Conservation (phyloP, 2,113 vertebrate species). For the Mystacornis crossleyi region DNA sequence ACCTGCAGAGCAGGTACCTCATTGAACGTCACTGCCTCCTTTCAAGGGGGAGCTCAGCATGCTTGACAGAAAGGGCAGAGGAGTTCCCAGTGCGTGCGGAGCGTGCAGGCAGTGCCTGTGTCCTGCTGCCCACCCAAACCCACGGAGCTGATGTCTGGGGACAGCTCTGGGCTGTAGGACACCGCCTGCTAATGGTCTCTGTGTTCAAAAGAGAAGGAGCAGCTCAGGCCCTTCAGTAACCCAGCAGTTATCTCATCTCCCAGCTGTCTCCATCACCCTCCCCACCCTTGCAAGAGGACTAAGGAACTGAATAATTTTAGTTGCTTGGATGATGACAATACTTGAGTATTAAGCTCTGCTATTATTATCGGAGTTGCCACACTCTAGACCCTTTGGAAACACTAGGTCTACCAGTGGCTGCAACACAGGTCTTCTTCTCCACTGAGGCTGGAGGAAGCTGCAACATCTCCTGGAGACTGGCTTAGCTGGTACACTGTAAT, state of each 20-base stretch:
- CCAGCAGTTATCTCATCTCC: neutral
- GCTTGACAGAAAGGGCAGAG: neutral
- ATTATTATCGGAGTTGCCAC: neutral
- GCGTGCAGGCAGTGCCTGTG: fast-evolving
- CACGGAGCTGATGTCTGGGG: neutral
- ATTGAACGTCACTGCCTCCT: fast-evolving
- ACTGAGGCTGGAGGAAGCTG: neutral
- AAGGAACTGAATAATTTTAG: neutral
- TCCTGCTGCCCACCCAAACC: neutral
- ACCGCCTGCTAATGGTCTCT: neutral
- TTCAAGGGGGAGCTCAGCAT: neutral
- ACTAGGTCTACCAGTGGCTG: neutral
- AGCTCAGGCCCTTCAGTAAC: neutral
- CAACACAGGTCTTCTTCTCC: neutral
- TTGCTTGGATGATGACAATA: neutral
- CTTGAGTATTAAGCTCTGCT: neutral
- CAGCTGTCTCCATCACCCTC: neutral
- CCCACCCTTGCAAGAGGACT: neutral
- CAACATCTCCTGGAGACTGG: neutral
- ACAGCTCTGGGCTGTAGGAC: neutral
- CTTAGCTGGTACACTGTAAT: neutral
- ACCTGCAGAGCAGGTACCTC: neutral
- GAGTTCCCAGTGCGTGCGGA: neutral
- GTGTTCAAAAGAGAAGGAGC: neutral
- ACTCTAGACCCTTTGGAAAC: neutral